Percentiles rank a stretch among this genome's conserved stretches.
Conservation (phyloP, 2,113 vertebrate species). For the Podarcis muralis region DNA sequence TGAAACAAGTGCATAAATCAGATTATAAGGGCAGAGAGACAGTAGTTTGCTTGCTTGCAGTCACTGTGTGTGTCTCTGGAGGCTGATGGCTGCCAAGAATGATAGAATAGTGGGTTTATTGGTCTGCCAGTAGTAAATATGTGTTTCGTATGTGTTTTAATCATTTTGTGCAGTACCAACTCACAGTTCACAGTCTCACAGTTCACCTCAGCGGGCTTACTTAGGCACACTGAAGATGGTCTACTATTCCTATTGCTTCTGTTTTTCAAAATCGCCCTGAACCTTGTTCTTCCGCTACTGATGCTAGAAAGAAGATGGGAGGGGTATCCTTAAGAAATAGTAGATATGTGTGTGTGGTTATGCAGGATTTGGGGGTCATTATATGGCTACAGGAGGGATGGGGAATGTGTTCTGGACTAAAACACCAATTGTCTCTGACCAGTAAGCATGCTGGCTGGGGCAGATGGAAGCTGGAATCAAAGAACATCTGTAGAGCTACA, state of each 20-base stretch:
- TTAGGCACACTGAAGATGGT: background rate
- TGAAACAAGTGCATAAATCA: background rate
- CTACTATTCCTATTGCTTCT: background rate
- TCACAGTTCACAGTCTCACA: fast-evolving
- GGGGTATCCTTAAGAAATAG: background rate
- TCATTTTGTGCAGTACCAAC: background rate
- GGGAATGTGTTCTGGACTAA: no score
- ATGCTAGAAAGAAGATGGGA: background rate
- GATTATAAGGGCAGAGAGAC: background rate
- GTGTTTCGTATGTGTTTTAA: background rate
- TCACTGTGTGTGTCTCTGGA: background rate
- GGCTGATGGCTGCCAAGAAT: background rate
- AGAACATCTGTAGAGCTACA: no score
- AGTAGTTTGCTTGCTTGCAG: background rate
- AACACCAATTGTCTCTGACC: no score
- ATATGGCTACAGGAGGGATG: conserved; percentile 2
- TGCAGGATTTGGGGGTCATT: background rate
- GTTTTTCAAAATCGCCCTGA: background rate
- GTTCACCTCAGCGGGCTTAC: fast-evolving
- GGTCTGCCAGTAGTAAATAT: background rate
- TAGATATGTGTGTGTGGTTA: background rate
- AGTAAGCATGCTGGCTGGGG: no score
- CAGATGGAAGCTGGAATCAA: no score
- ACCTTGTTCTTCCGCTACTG: background rate
- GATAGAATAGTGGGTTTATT: background rate